A percentile compares a stretch with the other conserved stretches of the same genome.
phyloP scores from a whole-genome alignment of 1,140 invertebrate genomes.

The Anagrus nilaparvatae region DNA sequence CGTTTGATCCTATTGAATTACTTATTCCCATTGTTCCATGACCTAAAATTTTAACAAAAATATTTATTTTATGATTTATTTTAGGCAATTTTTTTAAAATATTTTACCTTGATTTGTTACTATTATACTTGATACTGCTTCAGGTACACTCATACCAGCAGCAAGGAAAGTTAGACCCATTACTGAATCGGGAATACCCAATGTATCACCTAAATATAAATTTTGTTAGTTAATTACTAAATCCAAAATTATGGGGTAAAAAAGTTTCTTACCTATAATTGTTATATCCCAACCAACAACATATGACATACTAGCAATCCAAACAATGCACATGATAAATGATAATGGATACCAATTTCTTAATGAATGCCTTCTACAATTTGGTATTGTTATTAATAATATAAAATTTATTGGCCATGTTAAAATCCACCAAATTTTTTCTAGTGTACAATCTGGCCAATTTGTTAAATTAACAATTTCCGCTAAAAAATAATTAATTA shows the following conservation, averaged over 20 bases:
- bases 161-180: conserved; percentile 80
- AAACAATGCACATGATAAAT: conserved; percentile 55
- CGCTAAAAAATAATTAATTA: conserved; percentile 30
- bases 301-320: conserved; percentile 55
- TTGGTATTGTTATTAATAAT: conserved; percentile 65
- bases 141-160: conserved; percentile 76
- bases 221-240: background rate
- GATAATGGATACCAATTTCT: conserved; percentile 48
- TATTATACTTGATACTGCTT: conserved; percentile 71
- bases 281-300: conserved; percentile 65
- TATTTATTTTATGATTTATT: background rate
- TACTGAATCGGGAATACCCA: conserved; percentile 59
- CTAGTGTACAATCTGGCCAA: conserved; percentile 42
- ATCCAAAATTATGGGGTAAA: background rate
- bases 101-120: conserved; percentile 64
- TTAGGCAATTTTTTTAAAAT: background rate
- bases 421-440: conserved; percentile 54
- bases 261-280: conserved; percentile 46
- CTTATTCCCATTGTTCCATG: conserved; percentile 79
- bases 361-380: conserved; percentile 50
- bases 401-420: conserved; percentile 64
- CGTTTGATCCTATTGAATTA: conserved; percentile 81
- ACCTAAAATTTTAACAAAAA: conserved; percentile 50
- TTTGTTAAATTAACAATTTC: conserved; percentile 47
- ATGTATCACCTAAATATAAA: conserved; percentile 46